These are phyloP conservation scores for Pogonus chalceus DNA, from an alignment of 1,140 invertebrate genomes.

Conservation along the genomic window DNA sequence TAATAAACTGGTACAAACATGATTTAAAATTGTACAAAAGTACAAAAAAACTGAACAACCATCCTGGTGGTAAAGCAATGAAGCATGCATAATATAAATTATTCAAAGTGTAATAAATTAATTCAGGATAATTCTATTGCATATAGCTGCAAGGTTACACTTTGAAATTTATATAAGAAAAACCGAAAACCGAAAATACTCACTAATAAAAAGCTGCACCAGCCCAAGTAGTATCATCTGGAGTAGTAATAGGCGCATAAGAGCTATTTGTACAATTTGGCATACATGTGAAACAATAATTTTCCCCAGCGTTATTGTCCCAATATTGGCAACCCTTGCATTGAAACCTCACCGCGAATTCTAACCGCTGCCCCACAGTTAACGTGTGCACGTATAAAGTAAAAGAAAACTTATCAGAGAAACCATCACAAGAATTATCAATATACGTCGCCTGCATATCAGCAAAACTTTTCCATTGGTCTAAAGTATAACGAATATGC, in stretches of 20 bases:
- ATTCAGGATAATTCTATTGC: too few relatives aligned
- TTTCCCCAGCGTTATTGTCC: constrained; percentile 78
- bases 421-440: constrained; percentile 81
- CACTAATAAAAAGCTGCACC: constrained; percentile 31
- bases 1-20: too few relatives aligned
- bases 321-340: constrained; percentile 76
- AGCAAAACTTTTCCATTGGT: constrained; percentile 73
- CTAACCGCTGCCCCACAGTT: constrained; percentile 59
- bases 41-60: neutral
- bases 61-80: neutral
- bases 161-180: too few relatives aligned
- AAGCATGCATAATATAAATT: neutral
- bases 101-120: too few relatives aligned
- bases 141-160: too few relatives aligned
- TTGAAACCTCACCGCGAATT: constrained; percentile 75
- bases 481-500: constrained; percentile 73
- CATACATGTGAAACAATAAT: constrained; percentile 77
- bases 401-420: constrained; percentile 83
- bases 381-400: constrained; percentile 61
- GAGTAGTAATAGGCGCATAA: constrained; percentile 8
- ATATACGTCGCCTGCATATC: constrained; percentile 79
- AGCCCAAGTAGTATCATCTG: constrained; percentile 19
- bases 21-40: neutral
- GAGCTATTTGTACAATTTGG: constrained; percentile 32
- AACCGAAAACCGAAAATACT: constrained; percentile 19